Percentiles rank a stretch among this genome's conserved stretches.
Conservation (phyloP, 2,888 invertebrate species). For the Perithous albicinctus region DNA sequence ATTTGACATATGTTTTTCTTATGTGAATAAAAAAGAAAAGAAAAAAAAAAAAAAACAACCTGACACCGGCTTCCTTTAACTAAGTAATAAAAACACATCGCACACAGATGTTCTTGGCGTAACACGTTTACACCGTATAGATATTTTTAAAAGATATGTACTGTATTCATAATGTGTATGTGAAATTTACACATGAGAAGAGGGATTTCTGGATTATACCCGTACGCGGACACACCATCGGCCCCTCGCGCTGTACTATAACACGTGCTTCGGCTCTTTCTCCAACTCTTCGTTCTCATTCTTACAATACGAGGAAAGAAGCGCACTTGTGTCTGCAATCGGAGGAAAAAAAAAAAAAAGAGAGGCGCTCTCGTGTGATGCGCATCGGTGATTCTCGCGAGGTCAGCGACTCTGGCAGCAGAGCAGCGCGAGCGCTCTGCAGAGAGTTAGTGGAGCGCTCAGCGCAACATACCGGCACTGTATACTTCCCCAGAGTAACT, state of each 20-base stretch:
- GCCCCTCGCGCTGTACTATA: not conserved
- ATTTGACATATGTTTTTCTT: too few relatives aligned
- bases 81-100: too few relatives aligned
- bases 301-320: conserved; percentile 65
- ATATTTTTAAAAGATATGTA: too few relatives aligned
- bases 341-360: conserved; percentile 39
- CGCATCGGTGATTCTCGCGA: conserved; percentile 83
- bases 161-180: not conserved
- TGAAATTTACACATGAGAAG: not conserved
- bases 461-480: conserved; percentile 76
- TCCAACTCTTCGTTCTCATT: conserved; percentile 44
- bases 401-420: conserved; percentile 82
- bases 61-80: too few relatives aligned
- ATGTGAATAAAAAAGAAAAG: too few relatives aligned
- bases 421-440: conserved; percentile 75
- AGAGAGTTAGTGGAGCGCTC: conserved; percentile 84
- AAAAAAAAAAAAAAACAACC: too few relatives aligned
- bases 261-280: not conserved
- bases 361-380: conserved; percentile 74
- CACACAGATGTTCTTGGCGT: too few relatives aligned
- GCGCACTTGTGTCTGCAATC: conserved; percentile 13
- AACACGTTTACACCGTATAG: too few relatives aligned
- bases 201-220: not conserved
- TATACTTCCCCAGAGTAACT: conserved; percentile 72
- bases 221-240: not conserved